Base-by-base conservation (phyloP, 2,797 vertebrate genomes). In the Falco columbarius region DNA sequence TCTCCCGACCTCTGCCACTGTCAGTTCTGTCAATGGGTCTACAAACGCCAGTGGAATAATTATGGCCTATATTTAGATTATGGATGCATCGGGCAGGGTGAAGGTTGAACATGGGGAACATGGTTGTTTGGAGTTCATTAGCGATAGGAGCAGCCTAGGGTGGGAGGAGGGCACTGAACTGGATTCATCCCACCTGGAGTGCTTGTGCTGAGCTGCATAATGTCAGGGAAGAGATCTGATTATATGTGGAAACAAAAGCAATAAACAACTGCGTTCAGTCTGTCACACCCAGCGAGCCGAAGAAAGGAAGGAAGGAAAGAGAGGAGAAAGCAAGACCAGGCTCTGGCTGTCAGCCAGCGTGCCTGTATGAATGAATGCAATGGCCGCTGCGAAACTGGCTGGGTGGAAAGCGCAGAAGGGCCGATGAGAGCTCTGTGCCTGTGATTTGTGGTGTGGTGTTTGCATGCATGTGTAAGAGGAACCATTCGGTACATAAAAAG, bases 41-140 rank as follows among this genome's bases (percentile, higher is more conserved):
- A 56, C 56, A 74, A 94, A 96, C 3, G 5, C 91, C 83, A 65
- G 84, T 8, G 3, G 96, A 96, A 97, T 97, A 97, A 97, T 97
- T 95, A 97, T 62, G 81, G 87, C 68, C 92, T 93, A 92, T 95
- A 96, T 97, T 97, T 97, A 95, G 96, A 97, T 97, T 95, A 95
- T 52, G 77, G 90, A 84, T 92, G 93, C 93, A 42, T 68, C 4
- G 13, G 95, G 86, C 90, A 95, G 96, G 95, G 95, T 96, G 95
- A 92, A 86, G 86, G 96, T 96, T 97, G 96, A 96, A 95, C 90
- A 93, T 71, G 89, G 83, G 82, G 82, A 96, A 95, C 90, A 94
- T 63, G 89, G 77, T 65, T 97, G 93, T 96, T 97, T 97, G 96
- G 95, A 94, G 93, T 97, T 97, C 96, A 96, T 97, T 96, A 97